Evolutionary conservation across 2,113 vertebrate species (phyloP), one percentile per base, ranked within the genome.

Genomic region (Bufo bufo): DNA sequence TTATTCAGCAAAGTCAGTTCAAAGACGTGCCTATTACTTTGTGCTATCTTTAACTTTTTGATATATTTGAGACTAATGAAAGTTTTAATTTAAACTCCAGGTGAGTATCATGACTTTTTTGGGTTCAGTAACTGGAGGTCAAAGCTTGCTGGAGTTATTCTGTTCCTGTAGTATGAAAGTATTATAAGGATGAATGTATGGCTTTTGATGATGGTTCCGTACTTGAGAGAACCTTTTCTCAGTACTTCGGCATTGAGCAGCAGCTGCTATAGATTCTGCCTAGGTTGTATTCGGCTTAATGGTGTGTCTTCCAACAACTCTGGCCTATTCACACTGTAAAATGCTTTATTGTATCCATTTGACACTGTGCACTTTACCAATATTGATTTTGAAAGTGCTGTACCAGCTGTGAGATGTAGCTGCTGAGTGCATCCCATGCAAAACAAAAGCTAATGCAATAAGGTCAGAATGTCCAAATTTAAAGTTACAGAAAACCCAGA

Each of bases 381-480:
- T 50, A 87, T 87, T 88, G 87, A 88, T 88, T 82, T 56, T 83
- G 80, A 84, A 88, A 88, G 87, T 82, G 80, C 80, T 84, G 87
- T 65, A 56, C 80, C 87, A 84, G 87, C 80, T 88, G 87, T 88
- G 87, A 88, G 71, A 82, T 84, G 87, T 88, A 65, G 80, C 58
- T 50, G 80, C 77, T 88, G 87, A 84, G 69, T 88, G 80, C 80
- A 88, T 84, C 87, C 80, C 71, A 84, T 84, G 81, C 47, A 77
- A 84, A 88, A 84, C 59, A 56, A 88, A 88, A 83, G 69, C 43
- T 77, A 83, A 75, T 63, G 86, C 79, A 82, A 66, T 83, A 65
- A 84, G 74, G 80, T 65, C 66, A 65, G 47, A 77, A 49, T 23
- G 61, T 88, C 58, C 10, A 77, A 77, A 82, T 59, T 59, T 77